Base-by-base conservation (phyloP, 2,888 invertebrate species). In the Drosophila macrospina region DNA sequence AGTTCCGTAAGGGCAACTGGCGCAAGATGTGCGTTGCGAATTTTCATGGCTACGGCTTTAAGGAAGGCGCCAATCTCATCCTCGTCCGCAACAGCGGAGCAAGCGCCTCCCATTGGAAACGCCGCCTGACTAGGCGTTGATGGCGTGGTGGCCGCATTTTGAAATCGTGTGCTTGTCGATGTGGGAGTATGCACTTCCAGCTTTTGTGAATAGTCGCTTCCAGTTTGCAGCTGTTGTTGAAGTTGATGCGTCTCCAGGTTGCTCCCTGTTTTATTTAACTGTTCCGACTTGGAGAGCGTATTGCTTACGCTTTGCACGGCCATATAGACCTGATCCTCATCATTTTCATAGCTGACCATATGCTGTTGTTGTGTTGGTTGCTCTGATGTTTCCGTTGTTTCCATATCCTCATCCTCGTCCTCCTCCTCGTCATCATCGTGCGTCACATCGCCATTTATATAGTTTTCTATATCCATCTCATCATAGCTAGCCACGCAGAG, bases 21-120 rank as follows among this genome's bases (percentile, higher is more conserved):
- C 30, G 91, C 88, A 74, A 91, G 70, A 34, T 91, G 90, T 10
- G 91, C 90, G 57, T 75, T 90, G 28, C 91, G 89, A 70, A 91
- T 91, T 72, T 91, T 91, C 85, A 91, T 91, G 48, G 91, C 90
- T 16, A 91, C 85, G 8, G 91, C 90, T 66, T 85, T 90, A 28
- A 91, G 91, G 61, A 91, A 91, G 54, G 90, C 89, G 7, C 91
- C 91, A 2, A 91, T 89, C 71, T 91, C 91, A 77, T 91, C 91
- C 54, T 90, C 90, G 10, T 90, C 91, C 6, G 61, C 54, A 32
- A 47, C 26, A 30, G 68, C 42, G 1, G 70, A 20, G 47, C 77
- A 42, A 37, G 42, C 13, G 39, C 60, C 41, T 13, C 24, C 61
- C 37, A 68, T 36, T 24, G 83, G 36, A 54, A 83, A 72, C 52